These are phyloP conservation scores for Thera britannica DNA, from an alignment of 2,888 invertebrate species.

Conservation along the genomic window DNA sequence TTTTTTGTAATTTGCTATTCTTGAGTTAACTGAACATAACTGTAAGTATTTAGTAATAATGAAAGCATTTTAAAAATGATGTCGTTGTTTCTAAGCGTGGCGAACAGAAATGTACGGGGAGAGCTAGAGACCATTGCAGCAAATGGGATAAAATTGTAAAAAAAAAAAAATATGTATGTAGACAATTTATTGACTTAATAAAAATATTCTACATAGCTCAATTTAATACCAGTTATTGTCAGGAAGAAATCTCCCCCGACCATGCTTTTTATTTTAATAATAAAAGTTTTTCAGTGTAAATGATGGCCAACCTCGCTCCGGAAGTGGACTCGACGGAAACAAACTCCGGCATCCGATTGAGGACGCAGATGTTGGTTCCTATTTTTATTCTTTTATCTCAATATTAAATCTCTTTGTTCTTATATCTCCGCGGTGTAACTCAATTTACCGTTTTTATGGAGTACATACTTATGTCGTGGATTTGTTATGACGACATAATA, in stretches of 20 bases:
- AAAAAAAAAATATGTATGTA: no score
- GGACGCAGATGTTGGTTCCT: constrained; percentile 47
- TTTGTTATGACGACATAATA: no score
- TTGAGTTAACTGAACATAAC: constrained; percentile 2
- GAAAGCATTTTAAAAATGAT: constrained; percentile 29
- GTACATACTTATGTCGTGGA: no score
- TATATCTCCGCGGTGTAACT: not conserved
- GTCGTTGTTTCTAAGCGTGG: constrained; percentile 26
- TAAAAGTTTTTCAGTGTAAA: not conserved
- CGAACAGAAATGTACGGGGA: constrained; percentile 19
- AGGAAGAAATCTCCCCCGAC: no score
- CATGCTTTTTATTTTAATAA: no score
- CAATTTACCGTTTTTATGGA: not conserved
- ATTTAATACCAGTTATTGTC: no score
- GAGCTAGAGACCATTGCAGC: constrained; percentile 11
- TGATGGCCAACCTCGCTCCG: constrained; percentile 38
- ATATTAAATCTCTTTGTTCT: constrained; percentile 7
- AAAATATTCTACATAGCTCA: no score
- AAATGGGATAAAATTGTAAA: not conserved
- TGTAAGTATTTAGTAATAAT: constrained; percentile 9
- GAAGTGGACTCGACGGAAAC: constrained; percentile 53
- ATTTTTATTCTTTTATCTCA: constrained; percentile 38
- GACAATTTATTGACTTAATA: no score
- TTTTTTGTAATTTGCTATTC: not conserved
- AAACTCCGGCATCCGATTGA: constrained; percentile 50